Evolutionary conservation across 64 coral and sea anemone genomes (phyloP).

Genomic region (Cladopsammia gracilis): DNA sequence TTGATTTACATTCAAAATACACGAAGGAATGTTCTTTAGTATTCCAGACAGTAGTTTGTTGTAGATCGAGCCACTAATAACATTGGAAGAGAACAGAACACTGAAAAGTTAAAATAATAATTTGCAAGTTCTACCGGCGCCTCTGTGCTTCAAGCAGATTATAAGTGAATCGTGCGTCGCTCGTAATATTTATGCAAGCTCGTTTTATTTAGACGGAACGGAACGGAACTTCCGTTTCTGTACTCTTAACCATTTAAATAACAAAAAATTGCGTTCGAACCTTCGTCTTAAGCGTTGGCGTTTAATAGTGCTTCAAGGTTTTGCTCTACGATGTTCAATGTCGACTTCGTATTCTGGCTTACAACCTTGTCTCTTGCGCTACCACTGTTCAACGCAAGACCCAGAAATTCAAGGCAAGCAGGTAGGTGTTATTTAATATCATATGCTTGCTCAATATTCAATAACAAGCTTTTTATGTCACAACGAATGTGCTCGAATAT

Average conservation of each 20-base stretch:
- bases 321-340: background rate
- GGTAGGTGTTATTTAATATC: constrained; percentile 9
- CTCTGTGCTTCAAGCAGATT: background rate
- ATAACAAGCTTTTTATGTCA: background rate
- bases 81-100: too few relatives aligned
- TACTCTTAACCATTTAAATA: constrained; percentile 9
- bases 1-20: background rate
- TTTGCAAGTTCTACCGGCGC: too few relatives aligned
- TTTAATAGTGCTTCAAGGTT: background rate
- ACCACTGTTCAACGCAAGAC: constrained; percentile 7
- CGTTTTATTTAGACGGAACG: background rate
- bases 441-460: background rate
- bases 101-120: too few relatives aligned
- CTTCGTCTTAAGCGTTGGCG: constrained; percentile 27
- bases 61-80: too few relatives aligned
- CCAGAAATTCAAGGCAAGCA: constrained; percentile 10
- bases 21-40: constrained; percentile 1
- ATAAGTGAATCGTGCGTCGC: background rate
- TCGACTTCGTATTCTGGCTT: background rate
- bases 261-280: background rate
- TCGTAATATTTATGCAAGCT: background rate
- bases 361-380: background rate
- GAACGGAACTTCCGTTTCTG: constrained; percentile 18
- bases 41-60: background rate
- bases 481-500: too few relatives aligned